Base-by-base conservation (phyloP, 2,888 invertebrate species). In the Melipona bicolor region DNA sequence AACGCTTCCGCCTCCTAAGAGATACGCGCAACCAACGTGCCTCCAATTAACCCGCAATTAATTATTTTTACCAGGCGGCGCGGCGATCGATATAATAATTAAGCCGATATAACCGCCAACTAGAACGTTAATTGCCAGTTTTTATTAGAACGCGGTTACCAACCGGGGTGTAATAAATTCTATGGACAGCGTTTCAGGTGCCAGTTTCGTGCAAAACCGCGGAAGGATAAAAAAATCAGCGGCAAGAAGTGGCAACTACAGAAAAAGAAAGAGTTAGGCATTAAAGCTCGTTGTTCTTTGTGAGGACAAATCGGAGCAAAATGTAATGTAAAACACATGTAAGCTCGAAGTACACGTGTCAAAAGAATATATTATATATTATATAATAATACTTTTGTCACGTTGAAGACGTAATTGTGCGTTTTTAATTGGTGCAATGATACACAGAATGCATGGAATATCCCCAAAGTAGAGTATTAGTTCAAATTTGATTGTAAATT, bases 41-140 rank as follows among this genome's bases (percentile, higher is more conserved):
- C 15, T 50, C 54, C 76, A 79, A 76, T 79, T 76, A 69, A 76
- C 54, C 6, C 32, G 76, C 68, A 32, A 64, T 80, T 77, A 77
- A 80, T 80, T 78, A 81, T 77, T 81, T 77, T 61, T 27, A 4
- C n/a, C 6, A 17, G 5, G 13, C 17, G 17, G 19, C 4, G 6
- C 9, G 54, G 21, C 59, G 65, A 65, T 65, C 69, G 79, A 32
- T 70, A 19, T 21, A 72, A 71, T 67, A 71, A 72, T 64, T 43
- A 61, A 61, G 32, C 43, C 43, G 13, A 68, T 50, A 49, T 43
- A 43, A 59, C 78, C 27, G 36, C 64, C 77, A 70, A 77, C 77
- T 77, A 65, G 70, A 56, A 70, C 77, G 77, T 80, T 77, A 80
- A 80, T 80, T 80, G 65, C 24, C 70, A 36, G 59, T 65, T 65